phyloP scores from a whole-genome alignment of 1,140 invertebrate species.

The Eurosta solidaginis region DNA sequence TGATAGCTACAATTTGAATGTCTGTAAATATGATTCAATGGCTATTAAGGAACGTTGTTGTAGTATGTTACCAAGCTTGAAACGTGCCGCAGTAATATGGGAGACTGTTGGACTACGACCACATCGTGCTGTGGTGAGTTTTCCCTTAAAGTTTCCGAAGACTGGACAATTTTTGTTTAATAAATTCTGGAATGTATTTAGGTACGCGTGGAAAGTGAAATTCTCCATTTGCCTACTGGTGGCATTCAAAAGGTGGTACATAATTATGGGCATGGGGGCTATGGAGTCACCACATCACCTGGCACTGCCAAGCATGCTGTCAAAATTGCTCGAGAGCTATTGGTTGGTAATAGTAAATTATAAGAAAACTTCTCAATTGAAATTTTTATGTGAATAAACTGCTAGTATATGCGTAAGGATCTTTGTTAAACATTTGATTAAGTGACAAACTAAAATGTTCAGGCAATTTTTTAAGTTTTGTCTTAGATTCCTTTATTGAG shows the following conservation, averaged over 20 bases:
- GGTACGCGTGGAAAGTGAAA: constrained; percentile 75
- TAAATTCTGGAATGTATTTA: constrained; percentile 39
- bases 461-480: too few relatives aligned
- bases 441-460: too few relatives aligned
- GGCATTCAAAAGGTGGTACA: constrained; percentile 73
- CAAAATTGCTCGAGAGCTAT: constrained; percentile 66
- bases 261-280: constrained; percentile 92
- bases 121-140: constrained; percentile 65
- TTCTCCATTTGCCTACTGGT: constrained; percentile 50
- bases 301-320: constrained; percentile 81
- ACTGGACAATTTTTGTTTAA: not conserved
- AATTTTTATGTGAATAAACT: too few relatives aligned
- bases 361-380: too few relatives aligned
- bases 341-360: constrained; percentile 63
- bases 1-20: constrained; percentile 73
- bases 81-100: constrained; percentile 66
- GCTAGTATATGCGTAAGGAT: too few relatives aligned
- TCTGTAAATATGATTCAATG: constrained; percentile 73
- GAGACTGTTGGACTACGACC: constrained; percentile 80
- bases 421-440: too few relatives aligned
- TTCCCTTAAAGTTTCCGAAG: too few relatives aligned
- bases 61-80: constrained; percentile 73
- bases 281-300: constrained; percentile 85
- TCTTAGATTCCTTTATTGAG: too few relatives aligned
- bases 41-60: constrained; percentile 77